Conservation (phyloP, 2,113 vertebrate genomes). For the Proterorhinus semilunaris region DNA sequence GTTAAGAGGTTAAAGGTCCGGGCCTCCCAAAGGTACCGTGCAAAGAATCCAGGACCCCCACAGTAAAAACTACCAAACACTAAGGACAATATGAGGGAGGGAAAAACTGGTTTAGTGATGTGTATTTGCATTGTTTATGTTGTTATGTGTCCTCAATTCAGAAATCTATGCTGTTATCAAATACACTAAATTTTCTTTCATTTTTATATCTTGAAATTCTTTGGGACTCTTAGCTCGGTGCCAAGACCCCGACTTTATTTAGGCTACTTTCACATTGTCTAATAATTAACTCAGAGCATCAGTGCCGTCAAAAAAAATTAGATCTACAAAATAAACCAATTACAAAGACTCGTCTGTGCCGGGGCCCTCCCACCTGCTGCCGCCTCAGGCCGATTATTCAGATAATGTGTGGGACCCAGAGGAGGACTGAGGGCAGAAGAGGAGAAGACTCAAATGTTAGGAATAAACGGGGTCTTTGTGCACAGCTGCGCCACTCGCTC, state of each 20-base stretch:
- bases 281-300: background rate
- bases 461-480: conserved; percentile 71
- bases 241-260: background rate
- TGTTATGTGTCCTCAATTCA: too few relatives aligned
- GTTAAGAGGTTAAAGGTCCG: too few relatives aligned
- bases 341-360: conserved; percentile 33
- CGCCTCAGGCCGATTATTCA: conserved; percentile 29
- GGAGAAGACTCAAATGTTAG: conserved; percentile 29
- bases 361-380: conserved; percentile 58
- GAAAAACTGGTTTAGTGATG: too few relatives aligned
- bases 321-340: background rate
- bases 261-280: background rate
- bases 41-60: too few relatives aligned
- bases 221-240: too few relatives aligned
- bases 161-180: too few relatives aligned
- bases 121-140: too few relatives aligned
- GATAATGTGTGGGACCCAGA: conserved; percentile 43
- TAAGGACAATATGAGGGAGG: too few relatives aligned
- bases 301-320: background rate
- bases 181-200: too few relatives aligned
- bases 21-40: too few relatives aligned
- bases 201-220: too few relatives aligned
- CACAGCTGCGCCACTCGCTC: conserved; percentile 58
- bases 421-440: background rate
- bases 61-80: too few relatives aligned